These are phyloP conservation scores for Leptogaster cylindrica DNA, from an alignment of 2,888 invertebrate species.

Conservation along the genomic window DNA sequence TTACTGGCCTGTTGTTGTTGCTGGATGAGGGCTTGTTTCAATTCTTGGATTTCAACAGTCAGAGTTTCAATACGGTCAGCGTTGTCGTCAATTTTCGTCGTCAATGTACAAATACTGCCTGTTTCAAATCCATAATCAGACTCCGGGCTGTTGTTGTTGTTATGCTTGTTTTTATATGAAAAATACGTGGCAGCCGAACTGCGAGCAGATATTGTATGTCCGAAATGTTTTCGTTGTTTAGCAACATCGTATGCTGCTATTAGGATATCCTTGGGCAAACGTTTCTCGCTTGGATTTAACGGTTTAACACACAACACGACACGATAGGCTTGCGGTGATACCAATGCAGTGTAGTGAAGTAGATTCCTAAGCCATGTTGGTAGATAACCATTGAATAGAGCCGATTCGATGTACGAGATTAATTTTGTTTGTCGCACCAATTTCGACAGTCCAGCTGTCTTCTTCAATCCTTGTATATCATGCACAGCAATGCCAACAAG, in stretches of 20 bases:
- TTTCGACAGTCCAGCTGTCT: slow-evolving; percentile 83
- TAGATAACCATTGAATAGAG: slow-evolving; percentile 78
- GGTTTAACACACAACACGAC: slow-evolving; percentile 85
- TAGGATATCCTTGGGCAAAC: slow-evolving; percentile 79
- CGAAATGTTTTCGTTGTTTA: slow-evolving; percentile 74
- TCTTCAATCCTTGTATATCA: slow-evolving; percentile 84
- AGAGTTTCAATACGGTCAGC: slow-evolving; percentile 71
- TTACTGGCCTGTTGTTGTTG: slow-evolving; percentile 63
- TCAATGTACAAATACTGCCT: slow-evolving; percentile 66
- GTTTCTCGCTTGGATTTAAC: slow-evolving; percentile 80
- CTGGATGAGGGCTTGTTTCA: slow-evolving; percentile 65
- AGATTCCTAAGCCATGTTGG: slow-evolving; percentile 77
- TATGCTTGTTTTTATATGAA: slow-evolving; percentile 69
- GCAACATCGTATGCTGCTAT: slow-evolving; percentile 83
- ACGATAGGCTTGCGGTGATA: slow-evolving; percentile 81
- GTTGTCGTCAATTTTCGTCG: slow-evolving; percentile 72
- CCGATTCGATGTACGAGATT: slow-evolving; percentile 85
- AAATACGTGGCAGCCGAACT: slow-evolving; percentile 70
- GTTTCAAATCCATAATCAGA: slow-evolving; percentile 66
- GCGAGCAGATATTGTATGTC: slow-evolving; percentile 72
- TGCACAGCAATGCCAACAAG: slow-evolving; percentile 87
- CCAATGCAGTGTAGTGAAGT: slow-evolving; percentile 77
- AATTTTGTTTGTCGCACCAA: slow-evolving; percentile 83
- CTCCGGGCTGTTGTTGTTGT: slow-evolving; percentile 55
- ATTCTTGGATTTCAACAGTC: slow-evolving; percentile 72